Base-by-base conservation (phyloP, 2,888 invertebrate genomes). In the Hydropsyche betteni region DNA sequence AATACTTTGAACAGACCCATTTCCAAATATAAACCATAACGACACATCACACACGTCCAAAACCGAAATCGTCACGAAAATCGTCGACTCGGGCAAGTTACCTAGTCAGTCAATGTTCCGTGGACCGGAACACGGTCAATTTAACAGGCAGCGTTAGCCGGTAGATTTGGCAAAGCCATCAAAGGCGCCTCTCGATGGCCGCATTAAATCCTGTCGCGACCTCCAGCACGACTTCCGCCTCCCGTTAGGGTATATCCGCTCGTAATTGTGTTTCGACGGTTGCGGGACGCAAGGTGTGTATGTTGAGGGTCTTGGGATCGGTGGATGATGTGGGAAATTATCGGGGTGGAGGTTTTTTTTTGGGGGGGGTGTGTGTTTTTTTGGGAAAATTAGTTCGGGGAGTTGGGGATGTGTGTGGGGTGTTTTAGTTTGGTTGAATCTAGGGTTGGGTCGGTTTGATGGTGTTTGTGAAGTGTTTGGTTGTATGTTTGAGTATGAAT, bases 131-230 rank as follows among this genome's bases (percentile, higher is more conserved):
- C 64, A 64, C 64, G 64, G 36, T 64, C 64, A 64, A 64, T 64
- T 64, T 64, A n/a, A 64, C 8, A 10, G 12, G 44, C 44, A 44
- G 10, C 64, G 34, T 64, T 64, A 64, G 34, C 14, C 64, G 64
- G n/a, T 36, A 64, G 64, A 64, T 64, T 64, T 64, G 64, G 64
- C 64, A 36, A 64, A 64, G 36, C 64, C 64, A 36, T 64, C 64
- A 64, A 64, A 64, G 36, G 64, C 64, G 64, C 34, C 58, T 58
- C 58, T 58, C 58, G 64, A n/a, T 34, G 64, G 34, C 64, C 64
- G 34, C 34, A 64, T 64, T 64, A 64, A 64, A 64, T 64, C 34
- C 64, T 64, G n/a, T 24, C 58, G 58, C 24, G 16, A 24, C 16
- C 58, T 58, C 58, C 58, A 8, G 4, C 24, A 14, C 16, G 44